Evolutionary conservation across 2,888 invertebrate genomes (phyloP).

Genomic region (Drosophila kuntzei): DNA sequence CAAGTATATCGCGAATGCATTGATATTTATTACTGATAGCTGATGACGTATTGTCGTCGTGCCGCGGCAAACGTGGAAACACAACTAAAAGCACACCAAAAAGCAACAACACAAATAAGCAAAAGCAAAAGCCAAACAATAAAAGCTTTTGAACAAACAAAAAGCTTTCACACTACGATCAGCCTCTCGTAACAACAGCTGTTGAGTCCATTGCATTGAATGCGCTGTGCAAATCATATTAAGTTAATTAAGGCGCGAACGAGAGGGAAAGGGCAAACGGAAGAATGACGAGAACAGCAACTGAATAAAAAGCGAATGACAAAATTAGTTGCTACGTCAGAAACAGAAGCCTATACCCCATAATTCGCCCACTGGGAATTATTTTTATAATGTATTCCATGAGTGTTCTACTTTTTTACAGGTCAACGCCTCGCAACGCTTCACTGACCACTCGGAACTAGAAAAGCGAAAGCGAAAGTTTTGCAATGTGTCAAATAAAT

Average conservation of each 20-base stretch:
- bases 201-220: slow-evolving; percentile 44
- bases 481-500: slow-evolving; percentile 63
- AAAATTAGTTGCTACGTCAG: slow-evolving; percentile 13
- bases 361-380: slow-evolving; percentile 52
- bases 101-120: slow-evolving; percentile 46
- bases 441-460: slow-evolving; percentile 33
- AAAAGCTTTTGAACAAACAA: slow-evolving; percentile 44
- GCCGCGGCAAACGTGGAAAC: slow-evolving; percentile 60
- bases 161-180: slow-evolving; percentile 50
- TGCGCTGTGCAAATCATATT: slow-evolving; percentile 12
- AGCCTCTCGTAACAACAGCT: slow-evolving; percentile 54
- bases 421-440: slow-evolving; percentile 72
- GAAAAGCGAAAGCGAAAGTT: slow-evolving; percentile 62
- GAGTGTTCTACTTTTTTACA: slow-evolving; percentile 60
- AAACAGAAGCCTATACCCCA: slow-evolving; percentile 1
- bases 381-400: slow-evolving; percentile 49
- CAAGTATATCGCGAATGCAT: slow-evolving; percentile 31
- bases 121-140: slow-evolving; percentile 26
- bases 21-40: slow-evolving; percentile 25
- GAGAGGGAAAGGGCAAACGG: neutral
- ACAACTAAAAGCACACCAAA: slow-evolving; percentile 61
- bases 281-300: neutral
- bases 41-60: slow-evolving; percentile 53
- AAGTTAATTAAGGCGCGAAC: slow-evolving; percentile 37
- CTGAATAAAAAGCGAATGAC: slow-evolving; percentile 9